Base-by-base conservation (phyloP, 1,140 invertebrate species). In the Heterodera schachtii region DNA sequence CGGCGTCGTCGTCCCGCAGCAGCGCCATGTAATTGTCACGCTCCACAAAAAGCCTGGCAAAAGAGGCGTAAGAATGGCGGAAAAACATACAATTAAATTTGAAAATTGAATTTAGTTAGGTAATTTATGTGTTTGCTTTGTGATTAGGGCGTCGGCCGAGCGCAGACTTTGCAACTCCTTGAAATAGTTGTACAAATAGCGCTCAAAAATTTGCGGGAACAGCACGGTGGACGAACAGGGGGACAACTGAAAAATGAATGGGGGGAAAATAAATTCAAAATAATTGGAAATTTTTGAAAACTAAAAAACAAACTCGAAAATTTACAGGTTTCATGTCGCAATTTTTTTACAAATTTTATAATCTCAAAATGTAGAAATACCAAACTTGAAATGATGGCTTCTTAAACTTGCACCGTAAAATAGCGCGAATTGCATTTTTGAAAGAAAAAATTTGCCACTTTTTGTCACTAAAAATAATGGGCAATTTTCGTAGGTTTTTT, bases 141-240 rank as follows among this genome's bases (percentile, higher is more conserved):
- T 78, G 76, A 90, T 86, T 2, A 87, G 73, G 47, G 88, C 83
- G 80, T 89, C 88, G 5, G 89, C 76, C 3, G 84, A 82, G 3
- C 11, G 71, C 5, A 46, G 7, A 3, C 49, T 60, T 46, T 85
- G 82, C 64, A 88, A 81, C 3, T 79, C 80, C 73, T 87, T 83
- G 49, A 89, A 82, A 66, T 88, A 88, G 21, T 80, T 71, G 64
- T 90, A 88, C 11, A 89, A 75, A 57, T 84, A 87, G 6, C 73
- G 73, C 67, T 90, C 87, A 44, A 88, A 85, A 41, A 88, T 80
- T 4, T 70, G 49, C 4, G 87, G 87, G 73, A 87, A 87, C 21
- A 84, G 73, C 69, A 67, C 75, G 11, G 47, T 66, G 41, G 70
- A 79, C 41, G 46, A 77, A 70, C 78, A 87, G 6, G 80, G 84